Evolutionary conservation across 1,140 invertebrate species (phyloP), one percentile per base, ranked within the genome.

Genomic region (Ladona fulva): DNA sequence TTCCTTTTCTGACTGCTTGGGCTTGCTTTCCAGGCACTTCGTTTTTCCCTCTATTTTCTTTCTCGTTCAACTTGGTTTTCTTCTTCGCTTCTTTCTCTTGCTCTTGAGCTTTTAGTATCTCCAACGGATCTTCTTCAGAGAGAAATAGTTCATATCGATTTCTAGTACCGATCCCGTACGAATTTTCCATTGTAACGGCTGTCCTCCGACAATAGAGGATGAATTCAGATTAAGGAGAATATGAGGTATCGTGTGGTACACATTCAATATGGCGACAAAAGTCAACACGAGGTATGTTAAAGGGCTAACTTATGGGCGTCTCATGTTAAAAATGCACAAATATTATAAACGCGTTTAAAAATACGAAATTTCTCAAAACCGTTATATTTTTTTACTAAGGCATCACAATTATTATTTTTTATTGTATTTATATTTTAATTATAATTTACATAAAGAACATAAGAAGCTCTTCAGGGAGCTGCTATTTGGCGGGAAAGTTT

Each of bases 71-170:
- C 88, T 92, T 94, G 83, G 87, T 90, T 86, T 92, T 94, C 87
- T 92, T 95, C 87, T 93, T 92, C 79, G 89, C 88, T 84, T 94
- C 93, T 84, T 92, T 94, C 82, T 91, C 92, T 82, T 89, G 89
- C 86, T 93, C 92, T 85, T 91, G 90, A 82, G 90, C 89, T 88
- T 92, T 91, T 83, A 95, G 86, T 84, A 93, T 91, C 89, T 97
- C 95, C 84, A 95, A 89, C 80, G 94, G 94, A 89, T 97, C 95
- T 84, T 91, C 89, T 83, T 94, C 92, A 85, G 91, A 89, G 84
- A 96, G 90, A 86, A 96, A 95, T 86, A 97, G 90, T 86, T 91
- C 93, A 88, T 95, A 97, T 88, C 96, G 93, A 88, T 98, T 98
- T 83, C 91, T 91, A 80, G 95, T 91, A 81, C 93, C 93, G 85